Evolutionary conservation across 2,113 vertebrate genomes (phyloP), one percentile per base, ranked within the genome.

Genomic region (Serinus canaria): DNA sequence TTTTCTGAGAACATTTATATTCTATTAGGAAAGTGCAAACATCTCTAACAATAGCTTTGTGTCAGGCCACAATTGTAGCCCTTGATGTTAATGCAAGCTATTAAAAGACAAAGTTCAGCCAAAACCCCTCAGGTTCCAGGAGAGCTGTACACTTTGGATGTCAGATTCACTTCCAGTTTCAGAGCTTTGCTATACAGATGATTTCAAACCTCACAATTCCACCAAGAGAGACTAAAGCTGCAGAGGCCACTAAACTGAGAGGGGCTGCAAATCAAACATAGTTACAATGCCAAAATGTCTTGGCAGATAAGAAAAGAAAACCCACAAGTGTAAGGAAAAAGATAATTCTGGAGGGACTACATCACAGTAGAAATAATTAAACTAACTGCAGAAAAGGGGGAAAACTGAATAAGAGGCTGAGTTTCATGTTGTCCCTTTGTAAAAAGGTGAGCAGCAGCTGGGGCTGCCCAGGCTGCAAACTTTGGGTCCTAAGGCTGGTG

Each of bases 51-150:
- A 89, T 81, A 89, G 72, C 50, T 77, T 91, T 88, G 53, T 83
- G 58, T 68, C 78, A 83, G 72, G 50, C 60, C 43, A 46, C 84
- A 72, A 5, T 50, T 83, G 27, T 92, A 80, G 77, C 83, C 55
- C 66, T 84, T 77, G 66, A 73, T 91, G 88, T 22, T 96, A 92
- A 62, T 86, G 35, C 62, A 88, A 83, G 35, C 87, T 95, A 89
- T 89, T 95, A 74, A 93, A 95, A 91, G 59, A 82, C 50, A 33
- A 74, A 83, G 35, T 33, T 80, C 49, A 67, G 69, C 43, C 66
- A 77, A 73, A 75, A 37, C 47, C 85, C 47, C 47, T 92, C 73
- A 39, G 18, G 41, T 76, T 94, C 59, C 19, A 30, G 72, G 35
- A 75, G 39, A 87, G 25, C 56, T 83, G 47, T 55, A 67, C 68